phyloP scores from a whole-genome alignment of 2,113 vertebrate species.

The Microtus richardsoni region DNA sequence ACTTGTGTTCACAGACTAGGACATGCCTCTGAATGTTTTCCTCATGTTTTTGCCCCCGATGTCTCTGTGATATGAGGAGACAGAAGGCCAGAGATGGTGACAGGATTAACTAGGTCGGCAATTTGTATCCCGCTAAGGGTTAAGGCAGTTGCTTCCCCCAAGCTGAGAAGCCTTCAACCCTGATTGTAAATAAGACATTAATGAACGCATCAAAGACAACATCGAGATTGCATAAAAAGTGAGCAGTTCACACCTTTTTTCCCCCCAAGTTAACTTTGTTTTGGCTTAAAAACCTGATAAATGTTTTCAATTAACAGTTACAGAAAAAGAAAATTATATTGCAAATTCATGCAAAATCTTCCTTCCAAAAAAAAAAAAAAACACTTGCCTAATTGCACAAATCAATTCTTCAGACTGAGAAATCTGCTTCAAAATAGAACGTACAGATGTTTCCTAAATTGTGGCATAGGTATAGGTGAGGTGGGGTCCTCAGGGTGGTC shows the following conservation, averaged over 20 bases:
- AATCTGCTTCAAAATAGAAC: conserved; percentile 54
- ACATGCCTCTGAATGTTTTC: neutral
- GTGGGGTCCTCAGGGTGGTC: neutral
- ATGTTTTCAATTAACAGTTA: conserved; percentile 83
- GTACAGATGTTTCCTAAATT: conserved; percentile 4
- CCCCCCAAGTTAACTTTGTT: conserved; percentile 79
- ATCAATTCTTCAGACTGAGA: conserved; percentile 73
- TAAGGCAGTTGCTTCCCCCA: neutral
- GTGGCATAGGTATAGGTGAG: neutral
- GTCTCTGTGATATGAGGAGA: neutral
- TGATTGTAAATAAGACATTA: conserved; percentile 72
- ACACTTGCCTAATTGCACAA: conserved; percentile 78
- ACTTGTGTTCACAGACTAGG: neutral
- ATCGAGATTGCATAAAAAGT: conserved; percentile 67
- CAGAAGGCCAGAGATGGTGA: neutral
- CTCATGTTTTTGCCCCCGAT: neutral
- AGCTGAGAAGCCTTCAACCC: conserved; percentile 22
- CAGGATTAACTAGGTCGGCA: neutral
- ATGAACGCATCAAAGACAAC: conserved; percentile 65
- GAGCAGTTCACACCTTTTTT: conserved; percentile 80
- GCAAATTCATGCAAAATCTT: conserved; percentile 81
- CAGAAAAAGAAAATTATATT: conserved; percentile 82
- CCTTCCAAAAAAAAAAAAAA: conserved; percentile 72
- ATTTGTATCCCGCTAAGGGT: neutral
- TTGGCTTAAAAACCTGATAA: conserved; percentile 80